phyloP scores from a whole-genome alignment of 2,888 invertebrate species.

The Stramonita haemastoma region DNA sequence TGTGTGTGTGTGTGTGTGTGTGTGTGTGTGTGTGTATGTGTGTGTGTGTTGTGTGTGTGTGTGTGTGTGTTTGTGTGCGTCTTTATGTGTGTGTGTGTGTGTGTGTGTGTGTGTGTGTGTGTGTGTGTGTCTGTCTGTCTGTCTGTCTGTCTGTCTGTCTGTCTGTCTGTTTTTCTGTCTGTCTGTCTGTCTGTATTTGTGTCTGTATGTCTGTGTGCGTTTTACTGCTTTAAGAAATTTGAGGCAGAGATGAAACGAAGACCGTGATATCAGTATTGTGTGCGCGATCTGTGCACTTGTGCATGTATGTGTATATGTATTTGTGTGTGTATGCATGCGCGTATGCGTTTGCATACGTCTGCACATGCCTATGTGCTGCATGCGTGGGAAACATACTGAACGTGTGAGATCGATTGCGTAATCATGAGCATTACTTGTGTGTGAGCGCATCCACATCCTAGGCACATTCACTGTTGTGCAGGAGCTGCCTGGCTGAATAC shows the following conservation, averaged over 20 bases:
- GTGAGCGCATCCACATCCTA: neutral
- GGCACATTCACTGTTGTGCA: too few relatives aligned
- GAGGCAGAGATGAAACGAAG: too few relatives aligned
- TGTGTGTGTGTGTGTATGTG: slow-evolving; percentile 3
- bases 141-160: slow-evolving; percentile 6
- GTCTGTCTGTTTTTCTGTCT: neutral
- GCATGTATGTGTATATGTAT: too few relatives aligned
- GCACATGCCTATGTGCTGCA: neutral
- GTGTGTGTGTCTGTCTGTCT: slow-evolving; percentile 3
- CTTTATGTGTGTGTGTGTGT: neutral
- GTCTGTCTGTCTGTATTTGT: neutral
- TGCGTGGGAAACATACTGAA: neutral
- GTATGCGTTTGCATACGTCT: neutral
- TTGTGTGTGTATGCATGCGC: neutral
- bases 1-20: slow-evolving; percentile 3
- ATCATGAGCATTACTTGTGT: neutral
- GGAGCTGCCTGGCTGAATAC: too few relatives aligned
- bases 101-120: neutral
- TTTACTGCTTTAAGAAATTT: neutral
- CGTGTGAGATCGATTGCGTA: neutral
- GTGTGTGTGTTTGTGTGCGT: too few relatives aligned
- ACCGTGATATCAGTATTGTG: too few relatives aligned
- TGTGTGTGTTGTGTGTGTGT: neutral
- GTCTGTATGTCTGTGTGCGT: neutral
- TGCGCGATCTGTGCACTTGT: neutral